These are phyloP conservation scores for Acleris laterana DNA, from an alignment of 2,888 invertebrate genomes.

Conservation along the genomic window DNA sequence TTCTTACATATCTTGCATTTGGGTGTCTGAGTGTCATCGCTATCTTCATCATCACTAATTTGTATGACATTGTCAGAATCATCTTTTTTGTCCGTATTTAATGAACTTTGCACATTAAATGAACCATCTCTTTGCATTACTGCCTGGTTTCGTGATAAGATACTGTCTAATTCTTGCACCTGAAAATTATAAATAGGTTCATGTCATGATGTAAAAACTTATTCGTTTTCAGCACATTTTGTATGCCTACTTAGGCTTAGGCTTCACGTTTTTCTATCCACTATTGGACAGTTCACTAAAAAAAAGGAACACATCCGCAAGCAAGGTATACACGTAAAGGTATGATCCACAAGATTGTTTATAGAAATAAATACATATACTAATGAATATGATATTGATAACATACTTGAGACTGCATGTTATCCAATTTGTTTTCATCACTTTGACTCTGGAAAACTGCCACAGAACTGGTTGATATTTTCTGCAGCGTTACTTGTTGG, in stretches of 20 bases:
- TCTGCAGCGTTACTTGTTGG: constrained; percentile 71
- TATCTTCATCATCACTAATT: constrained; percentile 80
- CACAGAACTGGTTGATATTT: constrained; percentile 83
- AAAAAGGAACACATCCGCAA: neutral
- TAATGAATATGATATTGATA: constrained; percentile 29
- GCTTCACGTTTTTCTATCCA: too few species aligned
- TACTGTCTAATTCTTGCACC: constrained; percentile 85
- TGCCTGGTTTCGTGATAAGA: constrained; percentile 82
- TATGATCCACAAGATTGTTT: neutral
- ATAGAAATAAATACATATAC: neutral
- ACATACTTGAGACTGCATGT: constrained; percentile 86
- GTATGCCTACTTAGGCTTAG: too few species aligned
- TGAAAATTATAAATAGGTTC: constrained; percentile 48
- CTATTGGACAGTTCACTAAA: neutral
- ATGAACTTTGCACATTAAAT: constrained; percentile 62
- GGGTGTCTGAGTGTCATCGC: constrained; percentile 52
- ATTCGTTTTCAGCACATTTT: too few species aligned
- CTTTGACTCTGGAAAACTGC: constrained; percentile 87
- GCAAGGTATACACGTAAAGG: neutral
- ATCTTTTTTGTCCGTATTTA: constrained; percentile 35
- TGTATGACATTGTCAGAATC: constrained; percentile 72
- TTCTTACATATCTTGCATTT: constrained; percentile 78
- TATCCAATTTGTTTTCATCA: constrained; percentile 62
- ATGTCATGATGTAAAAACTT: too few species aligned
- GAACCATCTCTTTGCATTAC: constrained; percentile 89